Evolutionary conservation across 1,140 invertebrate genomes (phyloP), one percentile per base, ranked within the genome.

Genomic region (Trichonephila clavata): DNA sequence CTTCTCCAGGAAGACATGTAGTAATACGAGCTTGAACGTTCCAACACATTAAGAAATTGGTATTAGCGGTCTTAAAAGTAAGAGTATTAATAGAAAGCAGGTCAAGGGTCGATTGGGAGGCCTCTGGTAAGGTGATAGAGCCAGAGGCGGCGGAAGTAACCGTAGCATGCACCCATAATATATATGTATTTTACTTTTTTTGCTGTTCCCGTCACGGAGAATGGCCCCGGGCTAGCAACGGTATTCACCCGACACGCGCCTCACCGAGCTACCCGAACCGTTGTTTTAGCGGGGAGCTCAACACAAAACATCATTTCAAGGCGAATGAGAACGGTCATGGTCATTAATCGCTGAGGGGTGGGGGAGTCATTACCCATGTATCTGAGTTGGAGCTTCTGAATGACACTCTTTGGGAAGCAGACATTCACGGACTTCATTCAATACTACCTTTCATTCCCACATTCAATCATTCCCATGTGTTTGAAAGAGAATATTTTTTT

Each of bases 51-150:
- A 84, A 84, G 27, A 77, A 59, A 84, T 60, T 24, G 83, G 83
- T 84, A 21, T 71, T 80, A 68, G 57, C 32, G 59, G 24, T 50
- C 59, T 90, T 50, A 92, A 92, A 92, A 92, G 91, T 92, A 92
- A 92, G 91, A 92, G 91, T 92, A 92, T 92, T 92, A 92, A 92
- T 92, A 50, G 91, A 92, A 92, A 92, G 43, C 39, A 59, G 91
- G 91, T 86, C 91, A 92, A 71, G 63, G 91, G 91, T 86, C 91
- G 61, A 7, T 4, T 7, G 16, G 27, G 83, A 60, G 84, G 83
- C 61, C 81, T 50, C 50, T n/a, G 18, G 57, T 39, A 86, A 92
- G 84, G 81, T 68, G 77, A 71, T 65, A 71, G 39, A 27, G 83
- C 91, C 91, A 39, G 39, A 39, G 59, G 91, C 81, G 81, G 63